Percentiles rank a stretch among this genome's conserved stretches.
phyloP scores from a whole-genome alignment of 2,113 vertebrate genomes.

The Agelaius tricolor region DNA sequence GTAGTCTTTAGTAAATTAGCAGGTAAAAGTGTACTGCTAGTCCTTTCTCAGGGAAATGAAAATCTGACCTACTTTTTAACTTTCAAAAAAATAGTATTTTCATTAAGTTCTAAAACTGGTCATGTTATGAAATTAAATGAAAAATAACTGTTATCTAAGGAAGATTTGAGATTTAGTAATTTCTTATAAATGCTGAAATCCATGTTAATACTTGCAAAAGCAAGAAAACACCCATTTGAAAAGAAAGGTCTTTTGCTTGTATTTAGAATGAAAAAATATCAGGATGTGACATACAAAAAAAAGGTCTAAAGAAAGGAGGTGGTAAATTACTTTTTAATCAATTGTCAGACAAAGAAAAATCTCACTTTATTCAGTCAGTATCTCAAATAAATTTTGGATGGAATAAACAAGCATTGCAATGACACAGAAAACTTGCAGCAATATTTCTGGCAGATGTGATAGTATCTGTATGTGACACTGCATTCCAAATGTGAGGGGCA shows the following conservation, averaged over 20 bases:
- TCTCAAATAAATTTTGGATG: neutral
- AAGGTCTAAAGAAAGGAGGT: neutral
- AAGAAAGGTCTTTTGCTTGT: neutral
- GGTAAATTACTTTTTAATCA: neutral
- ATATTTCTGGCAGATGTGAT: neutral
- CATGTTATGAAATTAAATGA: neutral
- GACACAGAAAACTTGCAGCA: neutral
- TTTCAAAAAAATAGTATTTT: neutral
- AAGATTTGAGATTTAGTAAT: neutral
- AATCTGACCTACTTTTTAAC: neutral
- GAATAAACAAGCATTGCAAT: neutral
- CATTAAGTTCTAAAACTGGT: neutral
- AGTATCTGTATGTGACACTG: neutral
- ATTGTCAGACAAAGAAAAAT: neutral
- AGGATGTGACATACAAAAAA: neutral
- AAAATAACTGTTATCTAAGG: neutral
- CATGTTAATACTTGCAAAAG: neutral
- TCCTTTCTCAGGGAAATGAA: neutral
- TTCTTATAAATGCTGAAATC: neutral
- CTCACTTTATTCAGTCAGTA: neutral
- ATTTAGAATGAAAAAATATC: neutral
- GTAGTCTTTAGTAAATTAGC: neutral
- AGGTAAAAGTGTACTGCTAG: neutral
- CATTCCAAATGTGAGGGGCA: neutral
- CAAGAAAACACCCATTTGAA: neutral